Conservation (phyloP, 2,888 invertebrate genomes). For the Heliconius erato region DNA sequence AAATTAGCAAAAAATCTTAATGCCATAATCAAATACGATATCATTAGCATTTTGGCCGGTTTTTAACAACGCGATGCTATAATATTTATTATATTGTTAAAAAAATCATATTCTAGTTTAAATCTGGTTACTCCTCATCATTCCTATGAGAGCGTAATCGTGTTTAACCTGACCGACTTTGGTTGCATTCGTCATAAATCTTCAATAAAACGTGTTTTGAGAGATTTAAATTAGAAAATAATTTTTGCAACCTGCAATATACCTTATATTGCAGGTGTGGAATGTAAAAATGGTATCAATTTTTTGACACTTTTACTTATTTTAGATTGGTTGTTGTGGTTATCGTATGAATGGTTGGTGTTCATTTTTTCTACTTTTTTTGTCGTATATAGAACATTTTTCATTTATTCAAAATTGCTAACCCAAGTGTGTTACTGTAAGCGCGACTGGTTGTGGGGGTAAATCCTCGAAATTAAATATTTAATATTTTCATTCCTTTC, state of each 20-base stretch:
- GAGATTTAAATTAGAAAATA: slow-evolving; percentile 46
- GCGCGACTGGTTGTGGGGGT: too few species aligned
- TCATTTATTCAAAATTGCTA: background rate
- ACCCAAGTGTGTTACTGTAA: too few species aligned
- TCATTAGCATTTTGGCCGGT: slow-evolving; percentile 52
- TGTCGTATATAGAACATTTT: background rate
- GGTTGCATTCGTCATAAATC: slow-evolving; percentile 45
- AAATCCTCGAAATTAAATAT: too few species aligned
- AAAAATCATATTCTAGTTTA: slow-evolving; percentile 68
- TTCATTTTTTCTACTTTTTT: background rate
- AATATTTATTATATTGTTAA: slow-evolving; percentile 42
- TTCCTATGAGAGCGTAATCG: slow-evolving; percentile 79
- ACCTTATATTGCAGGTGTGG: too few species aligned
- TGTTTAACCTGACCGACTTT: slow-evolving; percentile 68
- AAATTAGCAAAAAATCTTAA: slow-evolving; percentile 5
- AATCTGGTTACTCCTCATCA: slow-evolving; percentile 67
- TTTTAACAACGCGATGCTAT: slow-evolving; percentile 53
- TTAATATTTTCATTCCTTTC: too few species aligned
- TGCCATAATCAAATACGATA: slow-evolving; percentile 23
- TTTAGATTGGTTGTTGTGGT: background rate
- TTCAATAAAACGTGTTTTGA: slow-evolving; percentile 40
- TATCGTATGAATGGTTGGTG: background rate
- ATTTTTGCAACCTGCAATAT: slow-evolving; percentile 43
- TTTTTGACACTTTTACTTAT: background rate
- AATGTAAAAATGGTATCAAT: slow-evolving; percentile 34